These are phyloP conservation scores for Aphis craccivora DNA, from an alignment of 1,140 invertebrate species.

Conservation along the genomic window DNA sequence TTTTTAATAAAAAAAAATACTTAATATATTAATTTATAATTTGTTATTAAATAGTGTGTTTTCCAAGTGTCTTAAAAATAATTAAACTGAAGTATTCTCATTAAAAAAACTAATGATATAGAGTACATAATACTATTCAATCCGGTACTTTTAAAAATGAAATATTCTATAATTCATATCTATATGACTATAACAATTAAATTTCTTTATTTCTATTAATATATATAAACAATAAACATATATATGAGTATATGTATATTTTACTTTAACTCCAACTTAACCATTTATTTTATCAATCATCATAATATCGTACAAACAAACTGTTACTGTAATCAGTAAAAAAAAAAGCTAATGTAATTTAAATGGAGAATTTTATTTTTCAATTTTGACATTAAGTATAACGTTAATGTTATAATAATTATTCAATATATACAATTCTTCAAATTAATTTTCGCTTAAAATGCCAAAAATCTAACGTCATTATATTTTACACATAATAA, in stretches of 20 bases:
- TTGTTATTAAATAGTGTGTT: background rate
- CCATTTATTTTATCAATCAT: too few species aligned
- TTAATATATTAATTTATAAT: background rate
- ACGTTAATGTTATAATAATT: constrained; percentile 21
- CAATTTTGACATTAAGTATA: background rate
- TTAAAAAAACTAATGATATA: background rate
- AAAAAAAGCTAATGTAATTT: background rate
- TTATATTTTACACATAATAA: background rate
- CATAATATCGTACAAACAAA: background rate
- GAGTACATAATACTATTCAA: background rate
- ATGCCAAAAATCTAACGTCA: background rate
- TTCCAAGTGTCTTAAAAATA: background rate
- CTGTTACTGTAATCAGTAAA: background rate
- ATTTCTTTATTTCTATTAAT: background rate
- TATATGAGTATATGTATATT: too few species aligned
- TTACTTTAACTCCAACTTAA: too few species aligned
- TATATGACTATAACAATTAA: background rate
- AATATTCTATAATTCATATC: background rate
- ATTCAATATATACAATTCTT: background rate
- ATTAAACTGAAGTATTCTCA: background rate
- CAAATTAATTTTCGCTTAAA: constrained; percentile 18
- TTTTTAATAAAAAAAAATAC: background rate
- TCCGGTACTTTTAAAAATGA: background rate
- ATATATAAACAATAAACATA: too few species aligned
- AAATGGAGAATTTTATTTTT: background rate